These are phyloP conservation scores for Calephelis nemesis DNA, from an alignment of 1,140 invertebrate species.

Conservation along the genomic window DNA sequence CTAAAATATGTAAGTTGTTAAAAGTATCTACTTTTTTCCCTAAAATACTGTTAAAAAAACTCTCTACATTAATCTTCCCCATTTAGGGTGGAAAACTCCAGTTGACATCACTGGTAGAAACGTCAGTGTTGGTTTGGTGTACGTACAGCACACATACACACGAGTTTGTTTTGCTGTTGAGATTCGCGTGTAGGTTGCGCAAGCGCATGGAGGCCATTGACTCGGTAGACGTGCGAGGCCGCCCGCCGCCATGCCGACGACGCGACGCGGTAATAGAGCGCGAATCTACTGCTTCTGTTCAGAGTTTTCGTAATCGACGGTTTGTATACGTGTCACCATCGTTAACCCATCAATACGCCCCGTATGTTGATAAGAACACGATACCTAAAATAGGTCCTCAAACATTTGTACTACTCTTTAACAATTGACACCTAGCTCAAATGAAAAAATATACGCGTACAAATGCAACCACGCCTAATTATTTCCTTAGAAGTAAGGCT, in stretches of 20 bases:
- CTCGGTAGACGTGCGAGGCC: slow-evolving; percentile 51
- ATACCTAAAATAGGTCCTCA: not conserved
- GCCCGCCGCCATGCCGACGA: slow-evolving; percentile 61
- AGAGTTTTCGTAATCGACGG: slow-evolving; percentile 59
- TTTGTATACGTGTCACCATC: slow-evolving; percentile 43
- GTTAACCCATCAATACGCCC: slow-evolving; percentile 22
- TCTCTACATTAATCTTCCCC: too few species aligned
- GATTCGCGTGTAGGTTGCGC: slow-evolving; percentile 77
- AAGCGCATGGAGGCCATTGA: slow-evolving; percentile 77
- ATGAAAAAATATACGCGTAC: too few species aligned
- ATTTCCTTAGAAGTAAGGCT: too few species aligned
- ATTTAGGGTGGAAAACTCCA: not conserved
- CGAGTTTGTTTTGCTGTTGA: slow-evolving; percentile 73
- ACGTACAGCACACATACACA: slow-evolving; percentile 44
- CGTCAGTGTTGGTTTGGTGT: slow-evolving; percentile 29
- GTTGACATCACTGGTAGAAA: slow-evolving; percentile 43
- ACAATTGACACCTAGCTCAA: too few species aligned
- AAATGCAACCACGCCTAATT: too few species aligned
- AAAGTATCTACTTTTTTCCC: too few species aligned
- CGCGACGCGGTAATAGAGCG: slow-evolving; percentile 61
- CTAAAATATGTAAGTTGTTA: too few species aligned
- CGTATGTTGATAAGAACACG: slow-evolving; percentile 40
- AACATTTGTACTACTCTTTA: too few species aligned
- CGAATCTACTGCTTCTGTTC: slow-evolving; percentile 71
- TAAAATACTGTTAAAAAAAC: too few species aligned